phyloP scores from a whole-genome alignment of 2,888 invertebrate genomes.

The Dryococelus australis region DNA sequence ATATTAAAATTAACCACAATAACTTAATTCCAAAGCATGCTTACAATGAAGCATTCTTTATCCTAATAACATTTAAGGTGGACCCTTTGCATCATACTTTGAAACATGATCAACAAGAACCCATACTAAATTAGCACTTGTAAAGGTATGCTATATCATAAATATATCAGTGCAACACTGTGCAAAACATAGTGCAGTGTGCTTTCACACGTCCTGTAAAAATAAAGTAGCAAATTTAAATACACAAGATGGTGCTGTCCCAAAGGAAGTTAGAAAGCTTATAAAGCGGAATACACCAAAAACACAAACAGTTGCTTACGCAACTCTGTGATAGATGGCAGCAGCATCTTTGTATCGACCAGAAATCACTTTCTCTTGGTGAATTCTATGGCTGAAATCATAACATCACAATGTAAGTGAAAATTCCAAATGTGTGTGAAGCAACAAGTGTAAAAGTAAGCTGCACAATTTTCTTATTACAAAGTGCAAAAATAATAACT shows the following conservation, averaged over 20 bases:
- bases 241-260: not conserved
- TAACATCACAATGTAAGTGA: not conserved
- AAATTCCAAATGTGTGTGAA: not conserved
- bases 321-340: slow-evolving; percentile 16
- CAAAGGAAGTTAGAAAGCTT: not conserved
- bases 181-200: not conserved
- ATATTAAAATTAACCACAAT: too few relatives aligned
- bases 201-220: not conserved
- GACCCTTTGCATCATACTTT: too few relatives aligned
- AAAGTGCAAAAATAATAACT: too few relatives aligned
- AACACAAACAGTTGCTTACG: slow-evolving; percentile 16
- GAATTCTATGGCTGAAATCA: not conserved
- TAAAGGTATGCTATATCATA: not conserved
- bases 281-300: not conserved
- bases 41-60: too few relatives aligned
- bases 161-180: not conserved
- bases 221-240: not conserved
- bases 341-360: slow-evolving; percentile 9
- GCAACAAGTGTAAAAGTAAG: too few relatives aligned
- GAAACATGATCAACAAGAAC: too few relatives aligned
- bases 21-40: too few relatives aligned
- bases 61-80: too few relatives aligned
- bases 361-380: not conserved
- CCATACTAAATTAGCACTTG: not conserved
- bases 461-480: too few relatives aligned